A percentile compares a stretch with the other conserved stretches of the same genome.
These are phyloP conservation scores for Ophion ventricosus DNA, from an alignment of 2,888 invertebrate genomes.

Conservation along the genomic window DNA sequence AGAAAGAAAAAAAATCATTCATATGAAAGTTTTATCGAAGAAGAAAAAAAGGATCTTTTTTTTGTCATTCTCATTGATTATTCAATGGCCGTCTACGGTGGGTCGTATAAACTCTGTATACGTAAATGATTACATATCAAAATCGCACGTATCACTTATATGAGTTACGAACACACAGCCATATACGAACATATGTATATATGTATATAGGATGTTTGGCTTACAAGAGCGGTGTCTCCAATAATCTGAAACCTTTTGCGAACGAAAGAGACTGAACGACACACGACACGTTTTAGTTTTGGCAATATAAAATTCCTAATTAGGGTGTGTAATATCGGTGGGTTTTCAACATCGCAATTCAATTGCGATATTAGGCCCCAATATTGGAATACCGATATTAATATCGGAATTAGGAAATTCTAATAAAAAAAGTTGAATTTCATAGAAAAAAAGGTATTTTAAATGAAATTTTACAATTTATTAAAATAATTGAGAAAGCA, in stretches of 20 bases:
- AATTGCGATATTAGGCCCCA: too few relatives aligned
- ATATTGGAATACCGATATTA: too few relatives aligned
- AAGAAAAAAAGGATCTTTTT: constrained; percentile 23
- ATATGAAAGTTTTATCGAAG: constrained; percentile 16
- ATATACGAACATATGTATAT: not conserved
- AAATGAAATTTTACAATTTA: too few relatives aligned
- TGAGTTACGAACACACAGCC: not conserved
- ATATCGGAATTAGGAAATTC: too few relatives aligned
- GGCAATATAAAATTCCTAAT: not conserved
- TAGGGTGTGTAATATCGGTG: too few relatives aligned
- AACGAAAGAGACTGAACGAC: not conserved
- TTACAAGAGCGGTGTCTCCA: not conserved
- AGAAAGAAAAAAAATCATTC: constrained; percentile 29
- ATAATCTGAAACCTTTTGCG: not conserved
- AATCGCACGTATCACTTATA: constrained; percentile 18
- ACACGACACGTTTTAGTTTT: not conserved
- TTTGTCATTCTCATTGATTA: constrained; percentile 45
- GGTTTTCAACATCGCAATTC: too few relatives aligned
- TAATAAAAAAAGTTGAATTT: too few relatives aligned
- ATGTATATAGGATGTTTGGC: not conserved
- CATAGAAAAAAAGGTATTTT: too few relatives aligned
- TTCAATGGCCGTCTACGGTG: constrained; percentile 56
- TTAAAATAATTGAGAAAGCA: too few relatives aligned
- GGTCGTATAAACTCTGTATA: constrained; percentile 49
- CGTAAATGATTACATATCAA: constrained; percentile 55